Evolutionary conservation across 2,797 vertebrate genomes (phyloP), one percentile per base, ranked within the genome.

Genomic region (Anolis apletophallus): DNA sequence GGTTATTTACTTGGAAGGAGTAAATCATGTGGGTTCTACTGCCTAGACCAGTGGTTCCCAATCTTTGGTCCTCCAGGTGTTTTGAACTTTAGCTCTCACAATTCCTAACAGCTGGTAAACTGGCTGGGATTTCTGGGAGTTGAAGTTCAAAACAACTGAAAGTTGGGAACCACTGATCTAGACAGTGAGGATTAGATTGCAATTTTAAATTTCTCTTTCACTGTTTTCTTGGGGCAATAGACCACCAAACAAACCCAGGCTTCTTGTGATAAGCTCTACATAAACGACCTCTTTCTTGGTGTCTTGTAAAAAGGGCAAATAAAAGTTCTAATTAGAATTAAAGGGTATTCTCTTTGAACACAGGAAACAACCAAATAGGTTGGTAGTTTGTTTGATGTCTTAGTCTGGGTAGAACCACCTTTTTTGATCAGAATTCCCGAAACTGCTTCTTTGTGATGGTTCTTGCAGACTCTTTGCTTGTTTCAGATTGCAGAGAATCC

Each of bases 351-450:
- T 26, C 83, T 13, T 85, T 83, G 85, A 84, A 83, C 77, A 26
- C 80, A 26, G 78, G 77, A 86, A 86, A 84, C 83, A 57, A 78
- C n/a, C 84, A 40, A 93, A 81, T 83, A 82, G 84, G 87, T 80
- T 77, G 90, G 81, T 85, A 83, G 14, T 81, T 0, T 88, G n/a
- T 78, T 1, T 88, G 32, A 13, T 87, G 92, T 90, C 90, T 89
- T 83, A 80, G 85, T 91, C 88, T 87, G 0, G 0, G 10, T 74
- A 81, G 89, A 91, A 91, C 74, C 92, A 92, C 83, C 91, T 87
- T 80, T 92, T 91, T n/a, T n/a, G n/a, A 4, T 81, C 64, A 86
- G 59, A 74, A 75, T 75, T 81, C 50, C 71, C 64, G 55, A 19
- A 64, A 72, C n/a, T 72, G 14, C 75, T 64, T 36, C 81, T 32